Base-by-base conservation (phyloP, 1,140 invertebrate species). In the Magallana gigas region DNA sequence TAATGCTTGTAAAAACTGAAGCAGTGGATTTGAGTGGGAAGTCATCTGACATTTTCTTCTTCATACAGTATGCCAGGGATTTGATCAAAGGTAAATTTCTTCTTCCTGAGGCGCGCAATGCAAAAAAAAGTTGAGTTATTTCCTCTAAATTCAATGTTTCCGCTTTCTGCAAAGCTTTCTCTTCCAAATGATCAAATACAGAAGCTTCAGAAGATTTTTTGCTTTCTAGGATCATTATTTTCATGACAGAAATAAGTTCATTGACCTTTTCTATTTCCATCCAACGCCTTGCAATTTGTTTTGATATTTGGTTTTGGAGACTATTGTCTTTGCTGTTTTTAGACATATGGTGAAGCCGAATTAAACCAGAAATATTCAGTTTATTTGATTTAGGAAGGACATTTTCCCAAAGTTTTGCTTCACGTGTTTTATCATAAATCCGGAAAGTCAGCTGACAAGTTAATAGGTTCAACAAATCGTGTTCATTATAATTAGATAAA, bases 21-120 rank as follows among this genome's bases (percentile, higher is more conserved):
- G 68, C 68, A 9, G 36, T 12, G 12, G 68, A 76, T 12, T 23
- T 76, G 8, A 76, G 23, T 8, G 68, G 23, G 36, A 76, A 12
- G 1, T 8, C 11, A 23, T 76, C 68, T 1, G 29, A 29, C 23
- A 76, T 76, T 23, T 76, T 76, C 23, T 76, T 1, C 14, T 76
- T 76, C 3, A 76, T 76, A 23, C 68, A 76, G 68, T 76, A 76
- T 1, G 23, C 68, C 23, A 76, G 23, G 1, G 68, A 23, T 76
- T 76, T 76, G 18, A 76, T 76, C 23, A 76, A 29, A 76, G 68
- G 68, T 29, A 76, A 76, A 23, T 29, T 76, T 76, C 68, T 76
- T 11, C 68, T 76, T 76, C 23, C 23, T 18, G 8, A 18, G 11
- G 23, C 36, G 23, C 9, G 12, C 23, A 76, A 36, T 11, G 23